A percentile compares a stretch with the other conserved stretches of the same genome.
Conservation (phyloP, 1,140 invertebrate genomes). For the Hypothenemus hampei region DNA sequence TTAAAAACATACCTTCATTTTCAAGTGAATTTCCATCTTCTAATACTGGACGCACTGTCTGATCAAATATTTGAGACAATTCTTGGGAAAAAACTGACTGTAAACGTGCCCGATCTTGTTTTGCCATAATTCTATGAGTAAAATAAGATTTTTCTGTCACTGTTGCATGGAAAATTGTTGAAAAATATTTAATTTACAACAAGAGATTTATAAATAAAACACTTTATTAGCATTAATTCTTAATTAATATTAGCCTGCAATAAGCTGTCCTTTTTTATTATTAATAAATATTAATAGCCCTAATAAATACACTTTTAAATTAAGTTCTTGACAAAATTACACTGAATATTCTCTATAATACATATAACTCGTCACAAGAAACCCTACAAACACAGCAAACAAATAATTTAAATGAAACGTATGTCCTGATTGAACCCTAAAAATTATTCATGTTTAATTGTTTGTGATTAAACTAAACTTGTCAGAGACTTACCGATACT, state of each 20-base stretch:
- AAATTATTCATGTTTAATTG: conserved; percentile 25
- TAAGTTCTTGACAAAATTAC: conserved; percentile 1
- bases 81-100: conserved; percentile 30
- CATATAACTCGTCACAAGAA: conserved; percentile 38
- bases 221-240: no score
- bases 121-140: no score
- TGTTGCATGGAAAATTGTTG: no score
- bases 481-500: conserved; percentile 36
- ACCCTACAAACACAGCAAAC: conserved; percentile 41
- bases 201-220: no score
- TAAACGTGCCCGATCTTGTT: no score
- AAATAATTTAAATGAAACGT: conserved; percentile 43
- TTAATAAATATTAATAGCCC: no score
- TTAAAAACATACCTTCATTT: not conserved
- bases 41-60: conserved; percentile 26
- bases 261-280: no score
- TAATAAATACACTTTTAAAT: no score
- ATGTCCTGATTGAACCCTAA: conserved; percentile 40
- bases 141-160: no score
- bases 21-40: conserved; percentile 33
- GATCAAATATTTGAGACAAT: conserved; percentile 33
- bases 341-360: conserved; percentile 31
- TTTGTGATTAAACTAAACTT: not conserved
- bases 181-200: no score
- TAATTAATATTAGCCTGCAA: no score